Base-by-base conservation (phyloP, 2,888 invertebrate genomes). In the Eledone cirrhosa region DNA sequence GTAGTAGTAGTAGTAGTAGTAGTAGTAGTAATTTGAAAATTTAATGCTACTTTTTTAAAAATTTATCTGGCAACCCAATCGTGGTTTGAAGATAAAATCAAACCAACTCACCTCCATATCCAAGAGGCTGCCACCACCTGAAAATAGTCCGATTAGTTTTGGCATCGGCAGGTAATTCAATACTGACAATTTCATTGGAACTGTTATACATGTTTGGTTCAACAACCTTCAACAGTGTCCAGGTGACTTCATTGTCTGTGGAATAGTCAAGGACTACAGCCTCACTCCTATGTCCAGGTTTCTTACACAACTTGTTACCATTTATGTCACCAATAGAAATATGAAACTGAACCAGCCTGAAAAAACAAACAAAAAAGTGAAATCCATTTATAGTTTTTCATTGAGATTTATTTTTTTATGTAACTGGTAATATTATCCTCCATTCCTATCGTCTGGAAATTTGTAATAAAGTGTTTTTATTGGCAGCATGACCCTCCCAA, bases 51-150 rank as follows among this genome's bases (percentile, higher is more conserved):
- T n/a, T n/a, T n/a, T n/a, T n/a, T n/a, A n/a, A n/a, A n/a, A n/a
- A n/a, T n/a, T n/a, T n/a, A n/a, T n/a, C n/a, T n/a, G n/a, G n/a
- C n/a, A n/a, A n/a, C n/a, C n/a, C n/a, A n/a, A n/a, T n/a, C n/a
- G n/a, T n/a, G n/a, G 22, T 16, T 3, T 27, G 0, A 2, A 27
- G 7, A 33, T 1, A 33, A 69, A 69, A 33, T 33, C 22, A 41
- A 72, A 33, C 16, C 19, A 14, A 76, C 81, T 48, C 81, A 89
- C 90, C 89, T 85, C 88, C 88, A 79, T 83, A 82, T n/a, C 87
- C 87, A 11, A 88, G 79, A 14, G 88, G 90, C 81, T 91, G 91
- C 90, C 91, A 90, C 90, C 91, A 91, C 27, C 91, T 85, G 80
- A 91, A 88, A 48, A 87, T 86, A 7, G 91, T 91, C 13, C 83